Evolutionary conservation across 2,888 invertebrate genomes (phyloP), one percentile per base, ranked within the genome.

Genomic region (Saturnia japonica): DNA sequence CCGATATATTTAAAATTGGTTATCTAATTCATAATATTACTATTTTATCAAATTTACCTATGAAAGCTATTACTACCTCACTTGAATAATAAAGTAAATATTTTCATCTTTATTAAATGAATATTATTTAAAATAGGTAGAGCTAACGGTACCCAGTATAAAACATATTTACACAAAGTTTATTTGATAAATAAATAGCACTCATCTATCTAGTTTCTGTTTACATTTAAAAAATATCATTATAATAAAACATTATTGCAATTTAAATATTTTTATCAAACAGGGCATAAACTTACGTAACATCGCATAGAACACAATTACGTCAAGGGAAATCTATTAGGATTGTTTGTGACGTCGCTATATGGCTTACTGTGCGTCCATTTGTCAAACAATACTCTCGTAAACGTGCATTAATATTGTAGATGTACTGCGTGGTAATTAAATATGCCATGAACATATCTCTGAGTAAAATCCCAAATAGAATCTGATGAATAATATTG

Each of bases 341-440:
- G 82, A 81, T 79, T 84, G 81, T 75, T 76, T 76, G 83, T 86
- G 86, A 85, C 87, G 82, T 85, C 88, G 88, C 81, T 84, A 80
- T 64, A 64, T 85, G 80, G 64, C 71, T 69, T 89, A 90, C 88
- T 85, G 87, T 83, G 81, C 82, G 81, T 80, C 85, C 86, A 87
- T 90, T 89, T 87, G 85, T 90, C 90, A 88, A 85, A 84, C 80
- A 83, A 83, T 78, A 78, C 79, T 80, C 82, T 80, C 82, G 82
- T 84, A 84, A 40, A 64, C 84, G 42, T 79, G 74, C 83, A 82
- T 83, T 87, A 88, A 90, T 90, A 87, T 87, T 86, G 83, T 85
- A 82, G 82, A 85, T 84, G 80, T 81, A 85, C 84, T 79, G 82
- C 77, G 76, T 72, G 77, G 81, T 83, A 85, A 86, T 87, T 85